Base-by-base conservation (phyloP, 2,888 invertebrate species). In the Oligia fasciuncula region DNA sequence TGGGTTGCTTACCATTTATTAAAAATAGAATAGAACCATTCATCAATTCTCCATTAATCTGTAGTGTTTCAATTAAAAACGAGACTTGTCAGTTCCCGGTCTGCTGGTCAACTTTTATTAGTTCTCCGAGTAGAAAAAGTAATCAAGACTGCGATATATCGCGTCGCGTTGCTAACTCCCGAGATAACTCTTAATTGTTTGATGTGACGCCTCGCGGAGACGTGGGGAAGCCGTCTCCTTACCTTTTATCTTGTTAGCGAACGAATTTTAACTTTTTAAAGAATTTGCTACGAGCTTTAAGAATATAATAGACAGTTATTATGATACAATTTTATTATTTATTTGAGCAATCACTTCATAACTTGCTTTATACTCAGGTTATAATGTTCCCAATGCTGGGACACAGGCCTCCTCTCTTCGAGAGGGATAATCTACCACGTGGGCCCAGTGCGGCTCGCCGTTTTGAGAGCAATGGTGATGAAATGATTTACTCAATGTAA, bases 21-120 rank as follows among this genome's bases (percentile, higher is more conserved):
- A 29, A 29, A 29, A 29, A 29, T 29, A 29, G 29, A 29, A 29
- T 29, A 29, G 29, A 60, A 76, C 40, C 51, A 86, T 84, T 79
- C 54, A 86, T 85, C 77, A 83, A 84, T 84, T 79, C 76, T 76
- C 74, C 68, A 79, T 85, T 73, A 77, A 82, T 78, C 73, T 76
- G 73, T 60, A 83, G 77, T 79, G 91, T 93, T 95, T 94, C 93
- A 95, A 95, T 95, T 95, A 95, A 95, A 95, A 94, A 93, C 91
- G 92, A 84, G 88, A 89, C 80, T 84, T 91, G 91, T 88, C 87
- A 93, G 93, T 93, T 93, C 89, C 91, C 93, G 92, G 93, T 93
- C 91, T 92, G 92, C 93, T 95, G 94, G 94, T 94, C 94, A 95
- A 95, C 92, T 96, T 96, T 95, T 95, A 96, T 96, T 95, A 95